These are phyloP conservation scores for Ichneumoninae sp. DNA, from an alignment of 2,888 invertebrate genomes.

Conservation along the genomic window DNA sequence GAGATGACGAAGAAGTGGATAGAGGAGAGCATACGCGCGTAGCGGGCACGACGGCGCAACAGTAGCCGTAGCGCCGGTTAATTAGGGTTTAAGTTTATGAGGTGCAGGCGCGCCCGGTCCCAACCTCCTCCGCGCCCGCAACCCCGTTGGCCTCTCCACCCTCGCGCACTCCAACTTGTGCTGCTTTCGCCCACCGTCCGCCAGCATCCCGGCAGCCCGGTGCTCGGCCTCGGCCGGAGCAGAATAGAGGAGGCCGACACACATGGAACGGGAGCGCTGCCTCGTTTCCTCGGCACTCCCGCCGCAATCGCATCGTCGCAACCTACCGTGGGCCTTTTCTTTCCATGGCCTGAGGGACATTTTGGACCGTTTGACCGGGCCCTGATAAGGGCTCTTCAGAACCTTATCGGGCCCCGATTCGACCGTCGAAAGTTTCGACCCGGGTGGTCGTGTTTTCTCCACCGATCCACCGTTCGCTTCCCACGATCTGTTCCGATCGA, in stretches of 20 bases:
- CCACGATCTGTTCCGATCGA: not conserved
- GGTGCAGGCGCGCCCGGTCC: slow-evolving; percentile 83
- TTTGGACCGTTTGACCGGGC: not conserved
- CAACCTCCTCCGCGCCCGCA: slow-evolving; percentile 69
- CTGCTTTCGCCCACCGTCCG: slow-evolving; percentile 75
- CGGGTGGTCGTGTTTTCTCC: not conserved
- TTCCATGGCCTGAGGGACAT: not conserved
- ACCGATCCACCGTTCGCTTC: not conserved
- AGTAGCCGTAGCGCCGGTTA: slow-evolving; percentile 84
- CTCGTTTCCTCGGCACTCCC: slow-evolving; percentile 6
- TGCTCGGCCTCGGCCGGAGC: slow-evolving; percentile 33
- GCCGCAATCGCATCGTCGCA: not conserved
- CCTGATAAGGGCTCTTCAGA: not conserved
- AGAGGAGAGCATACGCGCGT: slow-evolving; percentile 81
- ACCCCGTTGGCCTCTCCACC: slow-evolving; percentile 66
- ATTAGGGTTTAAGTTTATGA: slow-evolving; percentile 85
- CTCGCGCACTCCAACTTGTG: slow-evolving; percentile 60
- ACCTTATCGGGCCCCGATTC: not conserved
- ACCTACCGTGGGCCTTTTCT: not conserved
- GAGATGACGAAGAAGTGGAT: slow-evolving; percentile 75
- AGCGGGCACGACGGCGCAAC: slow-evolving; percentile 76
- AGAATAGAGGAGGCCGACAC: not conserved
- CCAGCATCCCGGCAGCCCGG: slow-evolving; percentile 66
- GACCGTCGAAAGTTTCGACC: not conserved
- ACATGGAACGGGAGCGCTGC: slow-evolving; percentile 3